These are phyloP conservation scores for Cataglyphis altisquamis DNA, from an alignment of 2,888 invertebrate species.

Conservation along the genomic window DNA sequence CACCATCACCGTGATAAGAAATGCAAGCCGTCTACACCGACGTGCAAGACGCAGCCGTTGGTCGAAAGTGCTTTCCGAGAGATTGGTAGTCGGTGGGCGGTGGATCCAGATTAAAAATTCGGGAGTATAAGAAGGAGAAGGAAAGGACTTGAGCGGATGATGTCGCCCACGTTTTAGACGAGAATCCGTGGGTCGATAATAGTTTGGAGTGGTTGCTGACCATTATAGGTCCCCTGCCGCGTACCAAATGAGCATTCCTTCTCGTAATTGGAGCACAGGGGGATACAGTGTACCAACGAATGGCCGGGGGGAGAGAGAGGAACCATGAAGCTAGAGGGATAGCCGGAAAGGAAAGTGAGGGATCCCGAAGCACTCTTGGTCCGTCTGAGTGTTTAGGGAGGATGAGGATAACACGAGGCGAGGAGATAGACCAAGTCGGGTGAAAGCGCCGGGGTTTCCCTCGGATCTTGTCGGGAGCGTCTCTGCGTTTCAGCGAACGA, in stretches of 20 bases:
- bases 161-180: conserved; percentile 34
- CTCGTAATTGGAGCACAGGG: conserved; percentile 83
- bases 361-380: conserved; percentile 78
- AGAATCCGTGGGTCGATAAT: conserved; percentile 76
- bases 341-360: conserved; percentile 69
- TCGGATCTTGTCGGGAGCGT: conserved; percentile 54
- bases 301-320: conserved; percentile 8
- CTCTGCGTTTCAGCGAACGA: conserved; percentile 53
- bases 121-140: conserved; percentile 23
- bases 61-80: conserved; percentile 75
- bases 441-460: conserved; percentile 60
- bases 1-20: conserved; percentile 70
- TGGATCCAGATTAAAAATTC: conserved; percentile 77
- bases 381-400: conserved; percentile 76
- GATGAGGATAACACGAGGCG: conserved; percentile 62
- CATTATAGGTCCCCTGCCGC: conserved; percentile 80
- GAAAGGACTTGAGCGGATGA: not conserved
- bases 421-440: conserved; percentile 50
- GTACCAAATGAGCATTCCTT: conserved; percentile 84
- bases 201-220: conserved; percentile 82
- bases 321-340: conserved; percentile 41
- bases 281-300: conserved; percentile 67
- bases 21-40: conserved; percentile 68
- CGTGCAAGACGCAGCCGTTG: conserved; percentile 53
- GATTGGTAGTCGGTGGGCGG: conserved; percentile 69